A percentile compares a stretch with the other conserved stretches of the same genome.
Conservation (phyloP, 2,797 vertebrate genomes). For the Tapirus indicus region DNA sequence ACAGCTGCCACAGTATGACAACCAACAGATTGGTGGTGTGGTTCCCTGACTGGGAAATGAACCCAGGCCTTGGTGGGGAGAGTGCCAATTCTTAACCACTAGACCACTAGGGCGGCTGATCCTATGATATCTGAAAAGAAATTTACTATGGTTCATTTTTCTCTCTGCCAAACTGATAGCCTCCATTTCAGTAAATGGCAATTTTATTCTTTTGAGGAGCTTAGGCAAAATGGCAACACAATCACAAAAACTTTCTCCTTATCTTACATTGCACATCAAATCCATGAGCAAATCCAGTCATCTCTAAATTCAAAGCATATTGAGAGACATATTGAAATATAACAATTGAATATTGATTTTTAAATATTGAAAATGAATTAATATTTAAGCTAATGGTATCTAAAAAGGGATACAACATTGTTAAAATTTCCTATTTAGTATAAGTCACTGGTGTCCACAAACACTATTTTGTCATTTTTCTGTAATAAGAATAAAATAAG, state of each 20-base stretch:
- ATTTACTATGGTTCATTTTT: not conserved
- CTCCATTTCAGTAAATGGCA: not conserved
- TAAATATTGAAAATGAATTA: not conserved
- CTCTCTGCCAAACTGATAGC: not conserved
- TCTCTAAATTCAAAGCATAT: not conserved
- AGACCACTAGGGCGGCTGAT: too few species aligned
- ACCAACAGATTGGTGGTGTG: too few species aligned
- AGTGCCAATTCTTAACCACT: too few species aligned
- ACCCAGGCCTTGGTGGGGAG: too few species aligned
- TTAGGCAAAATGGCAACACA: not conserved
- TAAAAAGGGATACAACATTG: not conserved
- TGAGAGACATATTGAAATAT: not conserved
- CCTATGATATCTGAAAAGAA: not conserved
- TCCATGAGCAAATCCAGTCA: not conserved
- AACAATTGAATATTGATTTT: not conserved
- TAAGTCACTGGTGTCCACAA: not conserved
- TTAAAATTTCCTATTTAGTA: not conserved
- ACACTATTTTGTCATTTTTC: not conserved
- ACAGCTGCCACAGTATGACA: too few species aligned
- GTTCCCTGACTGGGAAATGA: too few species aligned
- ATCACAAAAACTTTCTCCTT: not conserved
- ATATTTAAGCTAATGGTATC: not conserved
- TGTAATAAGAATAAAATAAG: not conserved
- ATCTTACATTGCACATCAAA: not conserved
- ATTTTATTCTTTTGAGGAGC: not conserved